phyloP scores from a whole-genome alignment of 2,888 invertebrate genomes.

The Drosophila yooni region DNA sequence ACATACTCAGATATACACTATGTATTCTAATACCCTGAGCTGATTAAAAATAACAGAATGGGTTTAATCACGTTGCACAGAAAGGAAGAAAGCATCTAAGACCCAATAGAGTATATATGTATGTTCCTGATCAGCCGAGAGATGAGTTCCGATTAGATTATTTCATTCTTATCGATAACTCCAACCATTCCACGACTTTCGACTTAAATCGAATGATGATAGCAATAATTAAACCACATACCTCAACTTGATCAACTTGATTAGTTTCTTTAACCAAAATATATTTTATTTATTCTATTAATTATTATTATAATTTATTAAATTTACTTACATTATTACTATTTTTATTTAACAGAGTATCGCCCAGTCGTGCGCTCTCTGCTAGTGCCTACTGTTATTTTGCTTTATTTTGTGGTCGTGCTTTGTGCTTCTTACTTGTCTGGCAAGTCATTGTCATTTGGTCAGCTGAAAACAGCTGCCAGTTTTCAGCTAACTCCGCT shows the following conservation, averaged over 20 bases:
- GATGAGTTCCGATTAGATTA: background rate
- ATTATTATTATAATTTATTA: background rate
- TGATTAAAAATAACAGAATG: background rate
- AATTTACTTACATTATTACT: slow-evolving; percentile 39
- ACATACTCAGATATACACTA: slow-evolving; percentile 1
- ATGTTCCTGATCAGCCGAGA: background rate
- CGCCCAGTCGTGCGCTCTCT: background rate
- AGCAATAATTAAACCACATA: too few relatives aligned
- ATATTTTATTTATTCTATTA: background rate
- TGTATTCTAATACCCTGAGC: slow-evolving; percentile 6
- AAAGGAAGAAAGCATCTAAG: background rate
- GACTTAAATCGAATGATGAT: background rate
- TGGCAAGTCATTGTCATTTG: slow-evolving; percentile 77
- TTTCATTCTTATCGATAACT: too few relatives aligned
- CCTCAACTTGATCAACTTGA: too few relatives aligned
- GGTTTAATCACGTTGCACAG: background rate
- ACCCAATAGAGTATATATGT: background rate
- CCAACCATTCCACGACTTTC: background rate
- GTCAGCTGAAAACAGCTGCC: slow-evolving; percentile 75
- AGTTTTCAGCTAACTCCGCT: slow-evolving; percentile 45
- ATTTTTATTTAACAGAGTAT: background rate
- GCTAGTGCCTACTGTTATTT: background rate
- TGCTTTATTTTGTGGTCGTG: slow-evolving; percentile 6
- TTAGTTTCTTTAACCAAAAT: too few relatives aligned
- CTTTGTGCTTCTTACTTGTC: slow-evolving; percentile 24